Percentiles rank a stretch among this genome's conserved stretches.
phyloP scores from a whole-genome alignment of 2,888 invertebrate species.

The Petrolisthes manimaculis region DNA sequence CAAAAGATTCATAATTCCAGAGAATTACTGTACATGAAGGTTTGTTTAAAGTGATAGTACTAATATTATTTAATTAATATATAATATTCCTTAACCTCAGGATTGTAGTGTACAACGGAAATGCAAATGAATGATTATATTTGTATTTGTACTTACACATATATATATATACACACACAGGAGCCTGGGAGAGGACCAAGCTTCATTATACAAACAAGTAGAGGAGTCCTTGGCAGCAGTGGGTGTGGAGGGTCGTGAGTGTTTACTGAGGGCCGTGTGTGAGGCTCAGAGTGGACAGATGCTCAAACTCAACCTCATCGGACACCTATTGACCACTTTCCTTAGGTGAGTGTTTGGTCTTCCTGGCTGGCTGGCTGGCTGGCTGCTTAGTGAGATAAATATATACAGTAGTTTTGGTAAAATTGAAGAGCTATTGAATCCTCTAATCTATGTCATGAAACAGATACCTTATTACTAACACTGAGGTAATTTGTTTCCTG shows the following conservation, averaged over 20 bases:
- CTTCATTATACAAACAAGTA: constrained; percentile 1
- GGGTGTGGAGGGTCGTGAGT: constrained; percentile 21
- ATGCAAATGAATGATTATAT: not conserved
- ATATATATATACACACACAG: not conserved
- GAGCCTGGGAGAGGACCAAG: constrained; percentile 21
- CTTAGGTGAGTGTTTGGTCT: constrained; percentile 23
- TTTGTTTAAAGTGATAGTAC: not conserved
- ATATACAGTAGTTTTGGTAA: too few relatives aligned
- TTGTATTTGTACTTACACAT: not conserved
- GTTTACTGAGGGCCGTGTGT: constrained; percentile 26
- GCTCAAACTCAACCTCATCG: not conserved
- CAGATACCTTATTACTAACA: too few relatives aligned
- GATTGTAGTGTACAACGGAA: not conserved
- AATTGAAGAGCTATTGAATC: too few relatives aligned
- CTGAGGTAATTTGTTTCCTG: too few relatives aligned
- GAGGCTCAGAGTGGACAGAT: constrained; percentile 2
- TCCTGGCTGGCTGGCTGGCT: too few relatives aligned
- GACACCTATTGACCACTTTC: constrained; percentile 16
- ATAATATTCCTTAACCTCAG: not conserved
- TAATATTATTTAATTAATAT: constrained; percentile 21
- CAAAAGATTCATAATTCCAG: too few relatives aligned
- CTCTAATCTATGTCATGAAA: too few relatives aligned
- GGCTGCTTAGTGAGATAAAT: too few relatives aligned
- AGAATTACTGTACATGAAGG: too few relatives aligned
- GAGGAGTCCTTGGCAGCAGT: constrained; percentile 9